Conservation (phyloP, 2,113 vertebrate genomes). For the Chlorodrepanis virens region DNA sequence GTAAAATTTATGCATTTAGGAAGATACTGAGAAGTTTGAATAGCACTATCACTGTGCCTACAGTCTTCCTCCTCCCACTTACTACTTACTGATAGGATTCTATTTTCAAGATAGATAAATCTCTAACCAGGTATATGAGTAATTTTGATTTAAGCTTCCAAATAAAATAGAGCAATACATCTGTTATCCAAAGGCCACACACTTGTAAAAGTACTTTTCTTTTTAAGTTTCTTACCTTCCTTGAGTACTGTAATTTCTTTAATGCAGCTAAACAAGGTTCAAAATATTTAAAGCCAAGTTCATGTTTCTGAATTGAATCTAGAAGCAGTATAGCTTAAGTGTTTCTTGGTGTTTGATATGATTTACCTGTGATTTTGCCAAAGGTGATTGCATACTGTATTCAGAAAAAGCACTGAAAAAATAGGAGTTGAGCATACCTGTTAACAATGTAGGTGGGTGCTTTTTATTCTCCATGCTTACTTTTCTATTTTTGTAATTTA, state of each 20-base stretch:
- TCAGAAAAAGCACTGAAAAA: not conserved
- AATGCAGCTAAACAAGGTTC: not conserved
- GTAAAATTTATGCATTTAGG: slow-evolving; percentile 49
- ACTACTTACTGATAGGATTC: slow-evolving; percentile 6
- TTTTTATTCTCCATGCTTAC: not conserved
- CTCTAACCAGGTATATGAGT: slow-evolving; percentile 25
- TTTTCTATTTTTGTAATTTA: not conserved
- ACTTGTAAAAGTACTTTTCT: not conserved
- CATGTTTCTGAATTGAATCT: slow-evolving; percentile 54
- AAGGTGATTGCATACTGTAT: not conserved
- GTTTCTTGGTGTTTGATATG: slow-evolving; percentile 30
- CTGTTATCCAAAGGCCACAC: not conserved
- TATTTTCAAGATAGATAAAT: slow-evolving; percentile 32
- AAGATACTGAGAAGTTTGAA: slow-evolving; percentile 65
- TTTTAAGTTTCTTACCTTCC: not conserved
- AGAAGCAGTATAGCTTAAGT: slow-evolving; percentile 7
- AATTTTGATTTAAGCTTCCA: slow-evolving; percentile 58
- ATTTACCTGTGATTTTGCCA: not conserved
- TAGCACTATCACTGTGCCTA: slow-evolving; percentile 50
- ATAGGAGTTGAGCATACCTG: not conserved
- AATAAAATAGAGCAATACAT: slow-evolving; percentile 42
- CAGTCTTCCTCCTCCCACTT: slow-evolving; percentile 23
- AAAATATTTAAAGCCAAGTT: not conserved
- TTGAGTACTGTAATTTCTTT: not conserved
- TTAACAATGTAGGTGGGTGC: not conserved